phyloP scores from a whole-genome alignment of 2,113 vertebrate genomes.

The Ctenomys sociabilis region DNA sequence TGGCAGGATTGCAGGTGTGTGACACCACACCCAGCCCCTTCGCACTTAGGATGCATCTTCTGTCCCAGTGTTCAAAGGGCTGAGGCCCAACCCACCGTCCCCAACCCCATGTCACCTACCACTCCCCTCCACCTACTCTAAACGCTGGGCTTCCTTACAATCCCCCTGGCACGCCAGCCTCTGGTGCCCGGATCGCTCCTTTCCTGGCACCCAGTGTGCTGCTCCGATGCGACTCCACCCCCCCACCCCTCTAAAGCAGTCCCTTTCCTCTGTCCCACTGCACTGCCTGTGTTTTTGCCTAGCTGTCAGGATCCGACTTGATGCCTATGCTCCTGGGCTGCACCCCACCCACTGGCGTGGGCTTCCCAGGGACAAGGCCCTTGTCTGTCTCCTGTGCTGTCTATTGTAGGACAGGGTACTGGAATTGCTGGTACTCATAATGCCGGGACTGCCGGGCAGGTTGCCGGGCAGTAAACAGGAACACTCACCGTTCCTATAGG shows the following conservation, averaged over 20 bases:
- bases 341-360: background rate
- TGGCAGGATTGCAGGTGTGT: background rate
- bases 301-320: background rate
- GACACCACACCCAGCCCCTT: background rate
- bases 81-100: rapidly evolving
- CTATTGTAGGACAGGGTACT: background rate
- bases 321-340: background rate
- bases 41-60: background rate
- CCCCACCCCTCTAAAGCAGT: background rate
- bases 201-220: background rate
- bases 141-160: background rate
- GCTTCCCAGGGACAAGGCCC: background rate
- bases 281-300: rapidly evolving
- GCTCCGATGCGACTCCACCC: background rate
- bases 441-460: background rate
- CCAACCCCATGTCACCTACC: too few relatives aligned
- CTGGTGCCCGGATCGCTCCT: background rate
- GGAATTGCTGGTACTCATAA: rapidly evolving
- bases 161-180: background rate
- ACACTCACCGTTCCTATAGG: background rate
- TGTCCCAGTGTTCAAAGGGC: rapidly evolving
- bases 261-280: background rate
- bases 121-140: too few relatives aligned
- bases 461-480: background rate
- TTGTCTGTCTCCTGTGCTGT: background rate